These are phyloP conservation scores for Passerculus sandwichensis DNA, from an alignment of 2,797 vertebrate species.

Conservation along the genomic window DNA sequence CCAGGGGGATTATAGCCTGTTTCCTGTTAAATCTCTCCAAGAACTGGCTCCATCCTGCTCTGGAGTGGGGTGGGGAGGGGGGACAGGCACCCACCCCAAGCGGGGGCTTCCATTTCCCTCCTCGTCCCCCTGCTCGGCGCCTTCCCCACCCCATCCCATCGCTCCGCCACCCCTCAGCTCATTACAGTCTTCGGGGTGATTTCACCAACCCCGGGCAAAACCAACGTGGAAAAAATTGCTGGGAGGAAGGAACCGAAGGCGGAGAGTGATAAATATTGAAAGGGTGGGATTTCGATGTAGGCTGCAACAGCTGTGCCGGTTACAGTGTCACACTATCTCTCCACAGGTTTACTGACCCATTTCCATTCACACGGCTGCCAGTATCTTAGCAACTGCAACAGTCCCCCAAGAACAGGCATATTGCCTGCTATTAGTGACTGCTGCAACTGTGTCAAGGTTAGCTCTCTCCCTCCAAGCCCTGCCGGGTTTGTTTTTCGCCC, in stretches of 20 bases:
- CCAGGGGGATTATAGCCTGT: constrained; percentile 78
- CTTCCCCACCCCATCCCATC: background rate
- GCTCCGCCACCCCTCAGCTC: background rate
- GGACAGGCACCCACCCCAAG: background rate
- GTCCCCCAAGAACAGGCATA: constrained; percentile 87
- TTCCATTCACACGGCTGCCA: constrained; percentile 93
- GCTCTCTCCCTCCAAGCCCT: constrained; percentile 77
- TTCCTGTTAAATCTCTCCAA: constrained; percentile 80
- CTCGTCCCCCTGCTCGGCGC: background rate
- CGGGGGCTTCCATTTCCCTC: background rate
- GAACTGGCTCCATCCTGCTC: constrained; percentile 74
- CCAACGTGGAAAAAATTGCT: constrained; percentile 61
- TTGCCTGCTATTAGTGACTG: constrained; percentile 82
- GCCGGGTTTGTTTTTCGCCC: constrained; percentile 72
- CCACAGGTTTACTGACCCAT: constrained; percentile 95
- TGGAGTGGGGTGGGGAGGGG: background rate
- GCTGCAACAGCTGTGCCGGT: constrained; percentile 86
- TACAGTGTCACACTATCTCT: constrained; percentile 92
- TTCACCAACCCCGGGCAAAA: constrained; percentile 41
- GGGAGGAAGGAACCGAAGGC: constrained; percentile 77
- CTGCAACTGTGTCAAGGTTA: constrained; percentile 84
- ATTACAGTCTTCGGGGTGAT: background rate
- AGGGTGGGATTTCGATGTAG: constrained; percentile 82
- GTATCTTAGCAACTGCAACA: constrained; percentile 99
- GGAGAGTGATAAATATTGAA: constrained; percentile 85